Base-by-base conservation (phyloP, 2,113 vertebrate species). In the Dendropsophus ebraccatus region DNA sequence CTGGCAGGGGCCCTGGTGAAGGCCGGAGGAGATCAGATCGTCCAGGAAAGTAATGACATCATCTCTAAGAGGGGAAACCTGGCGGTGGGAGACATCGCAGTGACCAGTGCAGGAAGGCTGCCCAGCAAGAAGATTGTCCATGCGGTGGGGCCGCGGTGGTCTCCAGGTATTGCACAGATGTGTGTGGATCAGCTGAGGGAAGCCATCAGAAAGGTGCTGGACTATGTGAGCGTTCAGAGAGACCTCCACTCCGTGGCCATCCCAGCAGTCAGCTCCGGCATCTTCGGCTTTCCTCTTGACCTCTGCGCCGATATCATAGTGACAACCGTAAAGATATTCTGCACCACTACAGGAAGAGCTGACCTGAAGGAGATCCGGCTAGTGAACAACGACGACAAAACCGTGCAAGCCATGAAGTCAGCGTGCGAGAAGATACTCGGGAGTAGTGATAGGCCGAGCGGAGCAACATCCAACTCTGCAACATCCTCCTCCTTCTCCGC, bases 211-310 rank as follows among this genome's bases (percentile, higher is more conserved):
- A 95, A 1, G 23, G 92, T 97, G 86, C 90, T 99, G 52, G 0
- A 0, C 0, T 73, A 0, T 0, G 92, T 89, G 12, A 52, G 12
- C 10, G 0, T 0, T 1, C 0, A 0, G 0, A 17, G 35, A 0
- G 0, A 12, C 54, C 88, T 90, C 47, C 35, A 28, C 0, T 93
- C 94, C 72, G 92, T 99, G 88, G 97, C 97, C 77, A 96, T 99
- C 87, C 97, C 97, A 87, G 96, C 96, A 17, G 72, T 99, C 83
- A 97, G 97, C 90, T 98, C 96, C 17, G 97, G 97, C 10, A 0
- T 96, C 87, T 98, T 93, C 87, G 83, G 88, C 58, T 98, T 95
- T 87, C 97, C 97, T 0, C 35, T 95, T 30, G 0, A 11, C 23
- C 12, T 88, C 4, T 98, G 97, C 88, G 95, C 95, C 11, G 0